Conservation (phyloP, 2,113 vertebrate genomes). For the Zosterops borbonicus region DNA sequence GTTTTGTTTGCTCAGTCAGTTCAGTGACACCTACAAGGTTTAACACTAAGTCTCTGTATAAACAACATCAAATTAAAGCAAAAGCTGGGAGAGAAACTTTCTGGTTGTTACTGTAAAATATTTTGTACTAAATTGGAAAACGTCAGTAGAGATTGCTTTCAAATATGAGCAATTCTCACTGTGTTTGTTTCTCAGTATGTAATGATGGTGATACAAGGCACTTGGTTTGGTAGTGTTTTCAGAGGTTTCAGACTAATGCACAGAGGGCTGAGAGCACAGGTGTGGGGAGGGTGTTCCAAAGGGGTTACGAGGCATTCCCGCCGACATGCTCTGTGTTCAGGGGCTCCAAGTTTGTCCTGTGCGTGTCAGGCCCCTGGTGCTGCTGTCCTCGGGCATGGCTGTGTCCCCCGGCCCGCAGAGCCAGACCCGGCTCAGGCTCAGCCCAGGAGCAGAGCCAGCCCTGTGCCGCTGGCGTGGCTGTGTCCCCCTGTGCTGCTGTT, state of each 20-base stretch:
- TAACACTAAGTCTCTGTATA: neutral
- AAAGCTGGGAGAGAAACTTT: neutral
- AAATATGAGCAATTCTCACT: neutral
- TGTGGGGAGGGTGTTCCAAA: neutral
- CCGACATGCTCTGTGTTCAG: fast-evolving
- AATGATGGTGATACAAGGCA: neutral
- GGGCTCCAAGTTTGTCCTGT: too few relatives aligned
- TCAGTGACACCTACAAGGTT: neutral
- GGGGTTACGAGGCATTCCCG: neutral
- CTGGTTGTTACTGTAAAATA: neutral
- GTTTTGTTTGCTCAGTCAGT: neutral
- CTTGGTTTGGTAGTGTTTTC: neutral
- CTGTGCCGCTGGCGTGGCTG: neutral
- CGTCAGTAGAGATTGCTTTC: neutral
- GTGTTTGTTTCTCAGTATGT: neutral
- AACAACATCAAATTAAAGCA: neutral
- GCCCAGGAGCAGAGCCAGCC: too few relatives aligned
- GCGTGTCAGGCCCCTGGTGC: fast-evolving
- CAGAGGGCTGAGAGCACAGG: neutral
- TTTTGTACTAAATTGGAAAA: neutral
- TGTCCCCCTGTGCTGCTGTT: neutral
- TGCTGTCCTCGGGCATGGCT: neutral
- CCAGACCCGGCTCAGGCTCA: too few relatives aligned
- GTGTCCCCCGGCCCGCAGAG: too few relatives aligned
- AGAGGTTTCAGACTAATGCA: neutral